Base-by-base conservation (phyloP, 2,888 invertebrate species). In the Lamellibrachia satsuma region DNA sequence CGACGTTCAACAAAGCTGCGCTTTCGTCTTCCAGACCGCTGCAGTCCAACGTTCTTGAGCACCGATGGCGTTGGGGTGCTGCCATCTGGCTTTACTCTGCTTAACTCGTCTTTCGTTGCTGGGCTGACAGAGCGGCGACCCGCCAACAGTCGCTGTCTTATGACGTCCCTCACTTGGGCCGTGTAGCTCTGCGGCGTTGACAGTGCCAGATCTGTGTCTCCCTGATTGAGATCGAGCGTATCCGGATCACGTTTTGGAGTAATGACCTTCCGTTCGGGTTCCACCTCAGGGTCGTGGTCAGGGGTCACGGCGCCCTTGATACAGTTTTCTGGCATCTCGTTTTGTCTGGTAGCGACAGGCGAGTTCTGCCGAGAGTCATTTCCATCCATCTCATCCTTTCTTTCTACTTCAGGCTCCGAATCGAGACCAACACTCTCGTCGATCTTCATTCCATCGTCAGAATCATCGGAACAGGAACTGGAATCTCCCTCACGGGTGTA, bases 181-280 rank as follows among this genome's bases (percentile, higher is more conserved):
- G 94, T 94, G 93, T 94, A 94, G 92, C 92, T 94, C 90, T 94
- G 94, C 9, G 94, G 94, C 1, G 94, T 92, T 8, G 94, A 94
- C 39, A 94, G 91, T 2, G 93, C 92, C 39, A 94, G 92, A 90
- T 94, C 94, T 9, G 92, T 55, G 91, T 93, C 93, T 6, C 75
- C 60, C n/a, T 60, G 92, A n/a, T n/a, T 75, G 75, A 75, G 75
- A 75, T 75, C 75, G 4, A 75, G 75, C 0, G 75, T n/a, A 22
- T 75, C 75, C 75, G 22, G 15, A 15, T 75, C 75, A 75, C 75
- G 75, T 15, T 75, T 75, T 22, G 2, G 15, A 15, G 22, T 22
- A 75, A n/a, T 75, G 15, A n/a, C 75, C 22, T 75, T 22, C 75
- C 15, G 57, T 57, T 57, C 57, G 57, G 75, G 22, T 75, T 75